A percentile compares a stretch with the other conserved stretches of the same genome.
Conservation (phyloP, 2,797 vertebrate genomes). For the Cirrhinus mrigala region DNA sequence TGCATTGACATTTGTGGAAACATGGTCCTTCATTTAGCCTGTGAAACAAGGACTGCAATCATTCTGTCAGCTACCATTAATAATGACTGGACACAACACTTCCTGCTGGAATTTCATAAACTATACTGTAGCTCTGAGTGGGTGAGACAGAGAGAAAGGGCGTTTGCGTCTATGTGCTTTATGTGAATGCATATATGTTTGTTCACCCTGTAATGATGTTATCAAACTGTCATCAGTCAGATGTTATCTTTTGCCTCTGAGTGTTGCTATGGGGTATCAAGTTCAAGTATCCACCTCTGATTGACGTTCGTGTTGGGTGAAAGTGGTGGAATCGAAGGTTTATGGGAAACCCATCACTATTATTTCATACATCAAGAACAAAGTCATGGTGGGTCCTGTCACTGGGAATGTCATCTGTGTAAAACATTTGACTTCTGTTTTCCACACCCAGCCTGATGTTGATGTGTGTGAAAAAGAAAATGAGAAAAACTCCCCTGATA, state of each 20-base stretch:
- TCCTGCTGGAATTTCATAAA: conserved; percentile 34
- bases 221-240: conserved; percentile 53
- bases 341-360: conserved; percentile 53
- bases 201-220: conserved; percentile 48
- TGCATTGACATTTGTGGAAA: conserved; percentile 39
- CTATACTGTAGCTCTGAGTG: conserved; percentile 40
- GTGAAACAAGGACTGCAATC: conserved; percentile 26
- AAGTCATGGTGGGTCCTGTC: not conserved
- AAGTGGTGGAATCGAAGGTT: conserved; percentile 54
- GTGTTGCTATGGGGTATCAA: conserved; percentile 23
- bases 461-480: not conserved
- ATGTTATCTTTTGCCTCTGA: conserved; percentile 53
- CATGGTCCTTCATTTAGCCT: conserved; percentile 28
- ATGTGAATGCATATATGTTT: conserved; percentile 18
- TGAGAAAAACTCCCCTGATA: not conserved
- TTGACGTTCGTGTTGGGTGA: conserved; percentile 58
- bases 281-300: too few relatives aligned
- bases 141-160: conserved; percentile 44
- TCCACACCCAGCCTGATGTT: conserved; percentile 35
- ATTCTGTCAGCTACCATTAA: conserved; percentile 44
- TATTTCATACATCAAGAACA: conserved; percentile 31
- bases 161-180: conserved; percentile 42
- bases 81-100: conserved; percentile 28
- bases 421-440: conserved; percentile 25
- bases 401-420: conserved; percentile 39